Conservation (phyloP, 2,888 invertebrate genomes). For the Cryptus armator region DNA sequence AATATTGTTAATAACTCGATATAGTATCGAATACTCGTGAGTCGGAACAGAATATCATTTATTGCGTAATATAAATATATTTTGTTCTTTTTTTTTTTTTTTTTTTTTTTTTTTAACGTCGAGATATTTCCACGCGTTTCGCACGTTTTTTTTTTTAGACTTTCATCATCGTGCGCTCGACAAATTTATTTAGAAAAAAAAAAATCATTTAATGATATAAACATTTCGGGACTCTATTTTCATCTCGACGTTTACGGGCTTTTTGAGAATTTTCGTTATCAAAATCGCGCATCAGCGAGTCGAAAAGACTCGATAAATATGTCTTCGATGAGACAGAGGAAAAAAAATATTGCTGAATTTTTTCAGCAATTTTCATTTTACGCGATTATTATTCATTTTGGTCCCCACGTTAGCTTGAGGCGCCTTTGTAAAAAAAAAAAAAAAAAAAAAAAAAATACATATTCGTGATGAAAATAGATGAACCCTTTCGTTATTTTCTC, state of each 20-base stretch:
- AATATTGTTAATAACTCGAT: conserved; percentile 48
- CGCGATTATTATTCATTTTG: conserved; percentile 45
- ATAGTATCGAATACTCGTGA: conserved; percentile 32
- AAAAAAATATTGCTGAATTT: neutral
- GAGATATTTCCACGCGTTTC: neutral
- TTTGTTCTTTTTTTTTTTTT: conserved; percentile 4
- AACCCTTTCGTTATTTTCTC: conserved; percentile 13
- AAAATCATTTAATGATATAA: neutral
- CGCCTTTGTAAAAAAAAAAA: conserved; percentile 35
- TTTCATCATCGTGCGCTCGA: neutral
- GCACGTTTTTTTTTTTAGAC: neutral
- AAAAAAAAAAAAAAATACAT: conserved; percentile 9
- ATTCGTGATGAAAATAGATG: conserved; percentile 47
- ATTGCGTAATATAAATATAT: conserved; percentile 48
- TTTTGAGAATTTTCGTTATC: neutral
- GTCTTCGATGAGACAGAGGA: neutral
- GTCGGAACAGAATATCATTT: conserved; percentile 54
- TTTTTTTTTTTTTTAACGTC: conserved; percentile 6
- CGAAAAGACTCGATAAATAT: neutral
- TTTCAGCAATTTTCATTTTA: neutral
- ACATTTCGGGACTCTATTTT: neutral
- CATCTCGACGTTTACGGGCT: conserved; percentile 6
- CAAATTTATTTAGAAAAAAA: neutral
- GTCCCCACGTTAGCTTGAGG: conserved; percentile 56
- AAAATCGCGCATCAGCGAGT: neutral